A percentile compares a stretch with the other conserved stretches of the same genome.
These are phyloP conservation scores for Polydrusus cervinus DNA, from an alignment of 2,888 invertebrate species.

Conservation along the genomic window DNA sequence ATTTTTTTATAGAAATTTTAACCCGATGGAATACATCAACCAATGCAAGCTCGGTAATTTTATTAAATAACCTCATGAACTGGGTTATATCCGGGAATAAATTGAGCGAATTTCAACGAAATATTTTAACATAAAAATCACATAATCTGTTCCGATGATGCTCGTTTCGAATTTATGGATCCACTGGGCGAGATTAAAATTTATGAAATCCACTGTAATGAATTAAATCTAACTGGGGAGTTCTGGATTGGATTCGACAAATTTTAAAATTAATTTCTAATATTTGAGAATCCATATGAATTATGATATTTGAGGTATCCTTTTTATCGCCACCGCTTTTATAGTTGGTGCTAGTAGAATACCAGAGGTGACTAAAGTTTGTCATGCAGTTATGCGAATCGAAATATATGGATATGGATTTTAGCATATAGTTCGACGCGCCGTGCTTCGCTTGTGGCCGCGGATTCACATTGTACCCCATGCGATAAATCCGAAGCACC, in stretches of 20 bases:
- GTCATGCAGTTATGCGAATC: no score
- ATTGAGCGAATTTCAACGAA: conserved; percentile 16
- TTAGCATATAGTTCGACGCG: no score
- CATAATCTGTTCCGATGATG: conserved; percentile 42
- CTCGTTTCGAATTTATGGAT: conserved; percentile 40
- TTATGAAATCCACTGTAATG: conserved; percentile 29
- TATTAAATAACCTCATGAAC: conserved; percentile 13
- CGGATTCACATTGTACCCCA: no score
- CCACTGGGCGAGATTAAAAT: conserved; percentile 35
- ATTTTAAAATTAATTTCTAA: neutral
- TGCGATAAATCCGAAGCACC: no score
- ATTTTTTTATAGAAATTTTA: no score
- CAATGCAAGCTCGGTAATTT: neutral
- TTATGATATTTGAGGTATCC: no score
- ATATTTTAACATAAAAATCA: conserved; percentile 50
- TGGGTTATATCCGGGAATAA: conserved; percentile 8
- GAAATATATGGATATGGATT: no score
- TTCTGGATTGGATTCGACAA: conserved; percentile 5
- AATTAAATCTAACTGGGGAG: conserved; percentile 21
- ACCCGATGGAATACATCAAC: neutral
- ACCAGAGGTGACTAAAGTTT: no score
- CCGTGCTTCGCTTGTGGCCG: no score
- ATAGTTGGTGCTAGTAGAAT: no score
- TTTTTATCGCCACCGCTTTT: no score
- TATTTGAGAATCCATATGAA: neutral